Evolutionary conservation across 2,888 invertebrate species (phyloP).

Genomic region (Mimachlamys varia): DNA sequence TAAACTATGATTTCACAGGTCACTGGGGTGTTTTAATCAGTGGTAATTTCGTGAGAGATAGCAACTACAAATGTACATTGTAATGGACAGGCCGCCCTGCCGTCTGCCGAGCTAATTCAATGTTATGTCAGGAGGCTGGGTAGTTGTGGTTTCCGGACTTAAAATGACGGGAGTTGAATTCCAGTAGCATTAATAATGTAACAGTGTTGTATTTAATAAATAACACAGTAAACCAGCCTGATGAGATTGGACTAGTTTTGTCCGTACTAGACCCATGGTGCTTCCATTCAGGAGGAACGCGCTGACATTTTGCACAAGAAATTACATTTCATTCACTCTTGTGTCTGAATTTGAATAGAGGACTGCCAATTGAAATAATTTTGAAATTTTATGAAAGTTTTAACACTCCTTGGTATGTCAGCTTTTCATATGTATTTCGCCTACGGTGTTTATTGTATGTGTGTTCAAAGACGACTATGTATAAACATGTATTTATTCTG

Average conservation of each 20-base stretch:
- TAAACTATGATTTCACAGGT: background rate
- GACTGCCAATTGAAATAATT: background rate
- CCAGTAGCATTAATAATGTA: conserved; percentile 31
- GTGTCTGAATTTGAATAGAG: background rate
- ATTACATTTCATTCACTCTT: background rate
- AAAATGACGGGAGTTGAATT: conserved; percentile 27
- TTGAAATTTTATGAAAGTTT: background rate
- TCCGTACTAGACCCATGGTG: background rate
- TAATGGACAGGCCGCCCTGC: background rate
- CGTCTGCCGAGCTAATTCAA: conserved; percentile 1
- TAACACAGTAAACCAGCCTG: background rate
- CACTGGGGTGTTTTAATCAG: background rate
- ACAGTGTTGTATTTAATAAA: conserved; percentile 17
- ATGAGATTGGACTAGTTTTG: background rate
- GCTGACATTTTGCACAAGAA: background rate
- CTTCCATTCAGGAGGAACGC: background rate
- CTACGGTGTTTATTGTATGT: background rate
- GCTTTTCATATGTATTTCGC: background rate
- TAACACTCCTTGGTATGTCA: background rate
- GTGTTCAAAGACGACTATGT: background rate
- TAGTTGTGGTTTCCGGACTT: conserved; percentile 34
- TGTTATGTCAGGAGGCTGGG: conserved; percentile 18
- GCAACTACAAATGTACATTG: conserved; percentile 16
- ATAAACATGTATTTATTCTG: background rate
- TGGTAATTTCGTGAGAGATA: conserved; percentile 13